These are phyloP conservation scores for Hydractinia echinata DNA, from an alignment of 30 jellyfish, hydroid and myxozoan species.

Conservation along the genomic window DNA sequence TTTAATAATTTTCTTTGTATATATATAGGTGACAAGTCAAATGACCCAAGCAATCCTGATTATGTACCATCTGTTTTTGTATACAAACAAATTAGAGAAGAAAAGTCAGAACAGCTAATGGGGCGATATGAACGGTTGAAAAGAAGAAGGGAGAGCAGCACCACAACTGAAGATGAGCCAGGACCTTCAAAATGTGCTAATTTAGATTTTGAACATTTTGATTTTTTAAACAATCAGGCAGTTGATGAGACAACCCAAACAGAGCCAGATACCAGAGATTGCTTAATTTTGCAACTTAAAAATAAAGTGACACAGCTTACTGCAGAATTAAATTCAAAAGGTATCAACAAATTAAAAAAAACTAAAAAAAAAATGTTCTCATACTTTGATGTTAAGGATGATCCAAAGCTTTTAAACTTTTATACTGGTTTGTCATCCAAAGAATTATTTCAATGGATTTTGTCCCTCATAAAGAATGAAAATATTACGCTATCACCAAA, in stretches of 20 bases:
- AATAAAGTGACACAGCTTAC: neutral
- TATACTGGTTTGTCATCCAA: neutral
- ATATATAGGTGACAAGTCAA: slow-evolving; percentile 3
- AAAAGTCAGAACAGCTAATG: neutral
- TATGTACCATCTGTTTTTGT: slow-evolving; percentile 20
- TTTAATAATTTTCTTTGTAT: too few relatives aligned
- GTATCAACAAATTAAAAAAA: neutral
- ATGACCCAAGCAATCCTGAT: neutral
- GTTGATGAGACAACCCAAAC: slow-evolving; percentile 1
- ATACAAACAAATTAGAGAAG: neutral
- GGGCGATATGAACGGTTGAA: neutral
- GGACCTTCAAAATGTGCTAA: neutral
- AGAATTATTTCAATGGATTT: neutral
- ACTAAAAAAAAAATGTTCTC: neutral
- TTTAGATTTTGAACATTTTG: too few relatives aligned
- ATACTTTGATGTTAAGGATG: neutral
- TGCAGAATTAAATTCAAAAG: neutral
- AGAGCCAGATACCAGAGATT: slow-evolving; percentile 16
- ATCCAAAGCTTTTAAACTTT: neutral
- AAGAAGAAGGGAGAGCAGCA: slow-evolving; percentile 2
- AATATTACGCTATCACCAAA: neutral
- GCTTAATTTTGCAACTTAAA: neutral
- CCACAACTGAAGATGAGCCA: neutral
- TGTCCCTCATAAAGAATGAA: neutral
- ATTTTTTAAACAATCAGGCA: neutral